phyloP scores from a whole-genome alignment of 2,113 vertebrate genomes.

The Dolichotis patagonum region DNA sequence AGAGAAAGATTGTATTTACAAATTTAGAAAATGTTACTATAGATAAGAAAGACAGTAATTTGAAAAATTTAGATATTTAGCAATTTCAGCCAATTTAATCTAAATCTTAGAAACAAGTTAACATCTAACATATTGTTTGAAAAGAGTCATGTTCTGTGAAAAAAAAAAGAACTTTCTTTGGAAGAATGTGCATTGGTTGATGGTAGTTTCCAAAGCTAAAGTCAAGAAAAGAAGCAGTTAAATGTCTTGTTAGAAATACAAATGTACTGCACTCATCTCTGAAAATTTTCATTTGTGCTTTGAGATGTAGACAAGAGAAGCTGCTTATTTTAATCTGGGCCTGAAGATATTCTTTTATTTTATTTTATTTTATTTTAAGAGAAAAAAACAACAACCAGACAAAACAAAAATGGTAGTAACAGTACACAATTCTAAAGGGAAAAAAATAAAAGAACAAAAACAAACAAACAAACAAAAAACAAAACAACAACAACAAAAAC shows the following conservation, averaged over 20 bases:
- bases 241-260: not conserved
- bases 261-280: not conserved
- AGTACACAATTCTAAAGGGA: too few relatives aligned
- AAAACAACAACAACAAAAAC: too few relatives aligned
- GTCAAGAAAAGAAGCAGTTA: not conserved
- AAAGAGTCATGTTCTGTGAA: not conserved
- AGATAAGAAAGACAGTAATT: not conserved
- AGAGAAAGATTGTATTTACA: not conserved
- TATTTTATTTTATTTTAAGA: too few relatives aligned
- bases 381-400: too few relatives aligned
- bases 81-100: not conserved
- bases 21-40: not conserved
- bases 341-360: not conserved
- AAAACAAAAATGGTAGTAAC: too few relatives aligned
- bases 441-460: too few relatives aligned
- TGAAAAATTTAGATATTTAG: not conserved
- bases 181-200: not conserved
- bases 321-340: not conserved
- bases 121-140: not conserved
- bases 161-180: not conserved
- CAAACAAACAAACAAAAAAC: too few relatives aligned
- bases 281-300: not conserved
- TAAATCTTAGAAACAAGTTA: not conserved
- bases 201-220: not conserved
- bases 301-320: not conserved